Base-by-base conservation (phyloP, 2,113 vertebrate species). In the Opisthocomus hoazin region DNA sequence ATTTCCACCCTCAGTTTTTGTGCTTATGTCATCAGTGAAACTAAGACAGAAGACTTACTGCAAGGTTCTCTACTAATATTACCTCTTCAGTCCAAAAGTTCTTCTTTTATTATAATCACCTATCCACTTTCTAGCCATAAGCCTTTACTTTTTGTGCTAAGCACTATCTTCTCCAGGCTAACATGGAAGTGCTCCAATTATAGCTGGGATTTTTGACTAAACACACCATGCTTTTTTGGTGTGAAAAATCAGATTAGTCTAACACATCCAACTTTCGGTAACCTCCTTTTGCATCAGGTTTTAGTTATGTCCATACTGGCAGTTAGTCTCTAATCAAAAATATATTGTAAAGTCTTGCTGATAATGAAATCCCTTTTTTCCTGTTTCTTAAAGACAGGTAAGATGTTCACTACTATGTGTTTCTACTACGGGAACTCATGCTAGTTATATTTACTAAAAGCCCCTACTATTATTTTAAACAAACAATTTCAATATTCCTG, bases 211-310 rank as follows among this genome's bases (percentile, higher is more conserved):
- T 90, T 71, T 43, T 69, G n/a, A 86, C 73, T 61, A 70, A 66
- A 18, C 18, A 57, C 0, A 1, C 10, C 27, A 13, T 1, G 1
- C 19, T 70, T 63, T 3, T 58, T 74, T 63, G n/a, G 29, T 58
- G 56, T 34, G 43, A 89, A 90, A 89, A 58, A 32, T 30, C 26
- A 57, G 43, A 34, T 86, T 74, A 83, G 27, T 65, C 23, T 3
- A 5, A 85, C 16, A 73, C 18, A 80, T 73, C 5, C 70, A 58
- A 10, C 5, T 39, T 57, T 41, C 32, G 2, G 3, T 48, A 66
- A 77, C 29, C 8, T 70, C 8, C n/a, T 53, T 94, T 68, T 73
- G 12, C 12, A 15, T 53, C 16, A 69, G 6, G 16, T 82, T 23
- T 68, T 6, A 17, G 5, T 85, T 53, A 79, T 51, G 21, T 60